Evolutionary conservation across 2,797 vertebrate species (phyloP).

Genomic region (Pterois miles): DNA sequence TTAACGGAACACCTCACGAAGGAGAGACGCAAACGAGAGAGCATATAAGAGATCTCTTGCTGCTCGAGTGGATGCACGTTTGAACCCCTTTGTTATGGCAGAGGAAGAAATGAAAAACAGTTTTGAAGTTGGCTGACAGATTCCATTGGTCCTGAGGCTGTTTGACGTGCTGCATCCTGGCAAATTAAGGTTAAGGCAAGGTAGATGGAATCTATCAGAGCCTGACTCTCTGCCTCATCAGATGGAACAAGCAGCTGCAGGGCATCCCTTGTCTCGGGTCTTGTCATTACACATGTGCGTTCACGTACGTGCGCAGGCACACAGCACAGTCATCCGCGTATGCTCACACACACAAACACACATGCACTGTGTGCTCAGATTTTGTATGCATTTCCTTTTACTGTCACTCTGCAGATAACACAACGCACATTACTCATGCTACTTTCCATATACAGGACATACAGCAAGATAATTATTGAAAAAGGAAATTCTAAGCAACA

Average conservation of each 20-base stretch:
- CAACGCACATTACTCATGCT: constrained; percentile 7
- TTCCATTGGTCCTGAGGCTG: constrained; percentile 77
- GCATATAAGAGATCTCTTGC: constrained; percentile 40
- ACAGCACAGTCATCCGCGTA: constrained; percentile 31
- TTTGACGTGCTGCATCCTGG: constrained; percentile 79
- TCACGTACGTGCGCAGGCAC: constrained; percentile 39
- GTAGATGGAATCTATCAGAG: constrained; percentile 81
- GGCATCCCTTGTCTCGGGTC: constrained; percentile 77
- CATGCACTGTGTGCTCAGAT: background rate
- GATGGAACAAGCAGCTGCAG: constrained; percentile 81
- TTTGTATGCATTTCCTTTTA: constrained; percentile 16
- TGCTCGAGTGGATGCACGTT: constrained; percentile 71
- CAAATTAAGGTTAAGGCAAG: constrained; percentile 86
- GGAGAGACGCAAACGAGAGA: constrained; percentile 36
- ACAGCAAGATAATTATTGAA: background rate
- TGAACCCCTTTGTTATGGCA: constrained; percentile 69
- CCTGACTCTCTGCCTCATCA: constrained; percentile 80
- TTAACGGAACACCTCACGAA: constrained; percentile 25
- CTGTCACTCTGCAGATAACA: background rate
- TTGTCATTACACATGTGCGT: constrained; percentile 69
- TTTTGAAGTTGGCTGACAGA: constrained; percentile 81
- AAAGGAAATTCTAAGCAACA: background rate
- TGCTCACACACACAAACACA: constrained; percentile 10
- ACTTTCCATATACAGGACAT: background rate
- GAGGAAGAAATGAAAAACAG: constrained; percentile 60